phyloP scores from a whole-genome alignment of 1,140 invertebrate species.

The Nephila pilipes region DNA sequence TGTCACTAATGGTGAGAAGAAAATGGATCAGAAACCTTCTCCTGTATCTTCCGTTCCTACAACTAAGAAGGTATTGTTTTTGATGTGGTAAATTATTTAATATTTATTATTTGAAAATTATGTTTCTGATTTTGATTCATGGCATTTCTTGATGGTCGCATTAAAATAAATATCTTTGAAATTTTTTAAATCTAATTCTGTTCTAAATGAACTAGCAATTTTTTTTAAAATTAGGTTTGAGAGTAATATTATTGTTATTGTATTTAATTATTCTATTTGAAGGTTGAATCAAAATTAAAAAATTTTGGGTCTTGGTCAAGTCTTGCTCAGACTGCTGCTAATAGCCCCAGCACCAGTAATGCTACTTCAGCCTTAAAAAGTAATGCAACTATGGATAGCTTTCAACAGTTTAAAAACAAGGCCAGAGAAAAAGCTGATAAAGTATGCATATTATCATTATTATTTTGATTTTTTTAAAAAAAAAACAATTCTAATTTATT shows the following conservation, averaged over 20 bases:
- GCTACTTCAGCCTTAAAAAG: constrained; percentile 75
- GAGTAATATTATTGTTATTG: too few relatives aligned
- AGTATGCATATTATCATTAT: constrained; percentile 80
- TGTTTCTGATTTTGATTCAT: too few relatives aligned
- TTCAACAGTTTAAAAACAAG: constrained; percentile 94
- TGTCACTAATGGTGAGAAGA: constrained; percentile 77
- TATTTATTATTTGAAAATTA: too few relatives aligned
- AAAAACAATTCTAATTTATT: too few relatives aligned
- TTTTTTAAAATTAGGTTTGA: too few relatives aligned
- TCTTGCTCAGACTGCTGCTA: constrained; percentile 83
- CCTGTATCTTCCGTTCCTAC: constrained; percentile 57
- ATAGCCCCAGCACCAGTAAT: constrained; percentile 79
- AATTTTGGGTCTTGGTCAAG: constrained; percentile 96
- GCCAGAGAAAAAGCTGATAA: constrained; percentile 96
- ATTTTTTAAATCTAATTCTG: too few relatives aligned
- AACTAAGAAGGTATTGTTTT: constrained; percentile 77
- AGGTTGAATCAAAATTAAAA: constrained; percentile 83
- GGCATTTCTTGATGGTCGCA: too few relatives aligned
- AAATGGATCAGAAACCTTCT: constrained; percentile 73
- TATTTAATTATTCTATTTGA: neutral
- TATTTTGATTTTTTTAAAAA: too few relatives aligned
- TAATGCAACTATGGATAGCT: constrained; percentile 83
- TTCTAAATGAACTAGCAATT: too few relatives aligned
- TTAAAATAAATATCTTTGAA: too few relatives aligned
- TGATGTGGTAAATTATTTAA: too few relatives aligned